Evolutionary conservation across 1,140 invertebrate species (phyloP).

Genomic region (Cheumatopsyche charites): DNA sequence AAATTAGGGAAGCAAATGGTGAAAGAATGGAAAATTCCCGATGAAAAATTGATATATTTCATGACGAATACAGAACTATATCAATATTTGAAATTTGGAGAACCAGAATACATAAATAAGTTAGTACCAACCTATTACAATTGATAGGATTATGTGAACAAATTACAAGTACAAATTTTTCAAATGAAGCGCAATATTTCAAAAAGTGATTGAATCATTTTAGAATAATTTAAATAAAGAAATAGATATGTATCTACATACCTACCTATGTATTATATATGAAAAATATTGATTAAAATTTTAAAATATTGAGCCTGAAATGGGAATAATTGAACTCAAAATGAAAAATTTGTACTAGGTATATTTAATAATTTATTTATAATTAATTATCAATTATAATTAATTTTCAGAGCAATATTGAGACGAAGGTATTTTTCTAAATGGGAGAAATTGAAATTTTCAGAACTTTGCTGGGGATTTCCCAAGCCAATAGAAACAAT

Average conservation of each 20-base stretch:
- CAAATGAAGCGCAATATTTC: no score
- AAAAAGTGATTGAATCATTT: no score
- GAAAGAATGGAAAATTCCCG: conserved; percentile 68
- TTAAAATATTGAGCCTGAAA: no score
- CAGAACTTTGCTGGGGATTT: conserved; percentile 68
- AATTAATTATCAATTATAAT: no score
- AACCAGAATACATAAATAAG: conserved; percentile 69
- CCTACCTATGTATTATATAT: background rate
- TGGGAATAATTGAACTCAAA: no score
- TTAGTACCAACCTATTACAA: conserved; percentile 53
- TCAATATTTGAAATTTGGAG: conserved; percentile 62
- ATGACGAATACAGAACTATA: conserved; percentile 72
- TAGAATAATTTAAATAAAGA: no score
- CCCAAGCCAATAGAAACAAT: conserved; percentile 56
- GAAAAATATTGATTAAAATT: no score
- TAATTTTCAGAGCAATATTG: conserved; percentile 65
- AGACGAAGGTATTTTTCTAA: conserved; percentile 64
- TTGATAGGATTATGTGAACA: no score
- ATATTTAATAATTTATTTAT: no score
- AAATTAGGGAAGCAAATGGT: conserved; percentile 66
- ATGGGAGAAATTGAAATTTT: conserved; percentile 67
- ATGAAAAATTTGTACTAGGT: no score
- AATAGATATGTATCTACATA: background rate
- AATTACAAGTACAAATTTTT: no score
- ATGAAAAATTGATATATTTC: conserved; percentile 71